Evolutionary conservation across 2,797 vertebrate genomes (phyloP).

Genomic region (Muraenolepis orangiensis): DNA sequence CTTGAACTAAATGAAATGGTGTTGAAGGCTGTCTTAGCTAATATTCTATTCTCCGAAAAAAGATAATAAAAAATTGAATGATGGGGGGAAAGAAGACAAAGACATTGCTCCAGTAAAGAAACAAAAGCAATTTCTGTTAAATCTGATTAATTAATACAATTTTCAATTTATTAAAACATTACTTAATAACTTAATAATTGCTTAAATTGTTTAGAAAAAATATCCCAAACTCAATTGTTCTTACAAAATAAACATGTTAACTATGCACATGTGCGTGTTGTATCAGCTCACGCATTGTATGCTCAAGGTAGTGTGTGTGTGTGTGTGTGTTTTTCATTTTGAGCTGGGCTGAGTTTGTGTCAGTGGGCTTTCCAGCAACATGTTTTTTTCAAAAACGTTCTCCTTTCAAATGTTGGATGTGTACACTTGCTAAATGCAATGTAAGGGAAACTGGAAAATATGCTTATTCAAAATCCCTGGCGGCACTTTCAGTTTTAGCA

Average conservation of each 20-base stretch:
- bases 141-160: background rate
- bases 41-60: background rate
- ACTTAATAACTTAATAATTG: no score
- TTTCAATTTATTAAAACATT: background rate
- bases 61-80: background rate
- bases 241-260: no score
- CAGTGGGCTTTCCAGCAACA: background rate
- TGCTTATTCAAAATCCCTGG: no score
- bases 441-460: conserved; percentile 61
- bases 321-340: background rate
- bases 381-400: background rate
- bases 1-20: background rate
- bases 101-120: background rate
- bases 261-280: no score
- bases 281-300: no score
- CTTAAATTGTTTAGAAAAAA: background rate
- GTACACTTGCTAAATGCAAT: conserved; percentile 46
- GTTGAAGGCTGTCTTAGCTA: background rate
- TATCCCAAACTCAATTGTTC: no score
- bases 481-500: no score
- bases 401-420: background rate
- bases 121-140: background rate
- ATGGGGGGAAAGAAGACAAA: background rate
- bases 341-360: background rate
- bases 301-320: background rate